Percentiles rank a stretch among this genome's conserved stretches.
phyloP scores from a whole-genome alignment of 2,113 vertebrate species.

The Phalacrocorax aristotelis region DNA sequence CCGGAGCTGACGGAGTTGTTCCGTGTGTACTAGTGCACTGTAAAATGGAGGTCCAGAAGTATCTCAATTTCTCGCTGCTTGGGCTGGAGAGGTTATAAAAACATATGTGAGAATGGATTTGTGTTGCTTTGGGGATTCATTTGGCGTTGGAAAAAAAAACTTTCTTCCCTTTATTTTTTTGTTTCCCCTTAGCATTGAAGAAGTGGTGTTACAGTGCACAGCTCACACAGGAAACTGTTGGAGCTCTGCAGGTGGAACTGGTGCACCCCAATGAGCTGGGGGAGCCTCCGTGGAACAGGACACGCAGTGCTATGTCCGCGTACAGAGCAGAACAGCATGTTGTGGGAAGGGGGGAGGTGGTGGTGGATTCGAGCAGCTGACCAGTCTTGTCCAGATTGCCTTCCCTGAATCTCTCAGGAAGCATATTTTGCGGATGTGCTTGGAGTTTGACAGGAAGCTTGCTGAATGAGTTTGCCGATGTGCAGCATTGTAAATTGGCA shows the following conservation, averaged over 20 bases:
- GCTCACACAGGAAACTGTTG: not conserved
- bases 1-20: not conserved
- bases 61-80: not conserved
- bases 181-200: not conserved
- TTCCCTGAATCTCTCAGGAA: not conserved
- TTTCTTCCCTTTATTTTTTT: not conserved
- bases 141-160: not conserved
- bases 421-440: not conserved
- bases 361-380: not conserved
- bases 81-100: not conserved
- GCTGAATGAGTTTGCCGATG: not conserved
- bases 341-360: not conserved
- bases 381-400: not conserved
- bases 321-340: not conserved
- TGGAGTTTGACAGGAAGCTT: slow-evolving; percentile 30
- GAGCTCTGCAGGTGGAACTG: not conserved
- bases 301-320: not conserved
- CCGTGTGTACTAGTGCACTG: not conserved
- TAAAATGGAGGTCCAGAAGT: not conserved
- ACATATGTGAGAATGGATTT: not conserved
- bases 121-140: not conserved
- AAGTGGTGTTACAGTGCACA: not conserved
- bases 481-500: not conserved
- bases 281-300: not conserved
- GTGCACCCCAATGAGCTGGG: not conserved